phyloP scores from a whole-genome alignment of 2,113 vertebrate genomes.

The Tretioscincus oriximinensis region DNA sequence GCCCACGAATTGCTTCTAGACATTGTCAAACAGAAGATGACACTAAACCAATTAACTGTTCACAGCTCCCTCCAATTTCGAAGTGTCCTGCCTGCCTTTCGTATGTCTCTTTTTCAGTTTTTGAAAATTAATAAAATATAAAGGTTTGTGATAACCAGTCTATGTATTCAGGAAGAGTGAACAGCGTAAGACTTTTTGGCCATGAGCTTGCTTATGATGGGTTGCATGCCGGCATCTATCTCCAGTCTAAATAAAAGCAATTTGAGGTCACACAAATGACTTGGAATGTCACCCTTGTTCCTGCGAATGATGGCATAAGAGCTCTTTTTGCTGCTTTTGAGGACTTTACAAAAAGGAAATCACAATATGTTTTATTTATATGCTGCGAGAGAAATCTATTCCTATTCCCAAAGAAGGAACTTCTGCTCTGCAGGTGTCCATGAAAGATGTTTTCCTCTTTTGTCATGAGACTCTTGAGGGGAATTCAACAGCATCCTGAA shows the following conservation, averaged over 20 bases:
- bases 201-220: background rate
- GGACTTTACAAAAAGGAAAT: conserved; percentile 53
- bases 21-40: too few relatives aligned
- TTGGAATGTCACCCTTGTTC: conserved; percentile 17
- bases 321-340: conserved; percentile 39
- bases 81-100: too few relatives aligned
- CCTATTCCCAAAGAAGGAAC: conserved; percentile 61
- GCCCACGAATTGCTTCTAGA: too few relatives aligned
- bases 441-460: conserved; percentile 67
- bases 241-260: background rate
- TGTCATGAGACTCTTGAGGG: conserved; percentile 57
- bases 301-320: background rate
- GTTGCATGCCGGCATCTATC: background rate
- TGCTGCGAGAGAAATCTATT: conserved; percentile 51
- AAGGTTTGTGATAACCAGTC: background rate
- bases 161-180: background rate
- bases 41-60: too few relatives aligned
- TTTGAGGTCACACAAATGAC: background rate
- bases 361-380: conserved; percentile 21
- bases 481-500: conserved; percentile 60
- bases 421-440: conserved; percentile 66
- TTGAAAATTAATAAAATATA: background rate
- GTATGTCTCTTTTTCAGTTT: background rate
- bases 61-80: too few relatives aligned
- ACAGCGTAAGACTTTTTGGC: too few relatives aligned